Percentiles rank a stretch among this genome's conserved stretches.
phyloP scores from a whole-genome alignment of 2,797 vertebrate species.

The Tokudaia muenninki region DNA sequence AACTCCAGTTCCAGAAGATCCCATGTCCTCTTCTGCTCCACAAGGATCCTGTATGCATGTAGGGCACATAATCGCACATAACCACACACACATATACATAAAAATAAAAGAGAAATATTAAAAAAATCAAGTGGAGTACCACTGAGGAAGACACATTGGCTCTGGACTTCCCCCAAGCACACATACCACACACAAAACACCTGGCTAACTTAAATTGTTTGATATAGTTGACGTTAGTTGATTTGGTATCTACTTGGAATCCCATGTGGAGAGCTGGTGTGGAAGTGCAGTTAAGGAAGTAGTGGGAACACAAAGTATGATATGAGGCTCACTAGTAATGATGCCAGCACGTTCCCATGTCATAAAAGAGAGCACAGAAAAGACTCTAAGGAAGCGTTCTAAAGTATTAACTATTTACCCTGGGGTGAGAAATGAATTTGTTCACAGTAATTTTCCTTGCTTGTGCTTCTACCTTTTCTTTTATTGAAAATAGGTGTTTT shows the following conservation, averaged over 20 bases:
- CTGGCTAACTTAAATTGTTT: background rate
- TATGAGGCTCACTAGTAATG: background rate
- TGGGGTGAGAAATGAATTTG: background rate
- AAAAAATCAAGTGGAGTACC: background rate
- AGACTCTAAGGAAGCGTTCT: background rate
- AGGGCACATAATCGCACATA: background rate
- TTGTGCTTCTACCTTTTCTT: background rate
- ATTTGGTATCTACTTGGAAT: background rate
- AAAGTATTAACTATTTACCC: background rate
- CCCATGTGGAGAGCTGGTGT: background rate
- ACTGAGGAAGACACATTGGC: background rate
- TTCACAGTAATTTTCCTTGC: background rate
- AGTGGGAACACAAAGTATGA: background rate
- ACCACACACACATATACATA: background rate
- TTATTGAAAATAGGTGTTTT: background rate
- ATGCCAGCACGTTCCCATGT: background rate
- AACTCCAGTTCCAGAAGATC: background rate
- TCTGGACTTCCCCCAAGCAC: background rate
- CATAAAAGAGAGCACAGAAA: background rate
- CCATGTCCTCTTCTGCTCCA: background rate
- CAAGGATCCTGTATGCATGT: background rate
- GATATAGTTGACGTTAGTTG: background rate
- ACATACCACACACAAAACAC: background rate
- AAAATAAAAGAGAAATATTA: background rate
- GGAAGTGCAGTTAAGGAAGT: background rate